phyloP scores from a whole-genome alignment of 2,113 vertebrate species.

The Synodontis membranacea region DNA sequence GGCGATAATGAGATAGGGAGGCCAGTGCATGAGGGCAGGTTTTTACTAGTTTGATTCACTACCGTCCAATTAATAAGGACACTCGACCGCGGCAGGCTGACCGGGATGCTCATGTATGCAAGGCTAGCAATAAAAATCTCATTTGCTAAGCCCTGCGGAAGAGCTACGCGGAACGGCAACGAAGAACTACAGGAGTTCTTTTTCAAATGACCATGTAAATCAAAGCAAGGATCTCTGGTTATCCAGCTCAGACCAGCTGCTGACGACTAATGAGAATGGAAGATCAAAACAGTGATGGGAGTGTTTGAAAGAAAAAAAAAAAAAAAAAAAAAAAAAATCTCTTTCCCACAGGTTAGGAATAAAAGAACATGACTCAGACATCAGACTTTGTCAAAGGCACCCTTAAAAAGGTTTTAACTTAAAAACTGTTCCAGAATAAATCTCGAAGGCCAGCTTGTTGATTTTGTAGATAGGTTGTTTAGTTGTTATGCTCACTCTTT shows the following conservation, averaged over 20 bases:
- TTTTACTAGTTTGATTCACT: slow-evolving; percentile 56
- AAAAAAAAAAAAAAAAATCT: background rate
- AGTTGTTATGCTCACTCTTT: background rate
- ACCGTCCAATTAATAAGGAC: slow-evolving; percentile 50
- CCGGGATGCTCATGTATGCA: slow-evolving; percentile 7
- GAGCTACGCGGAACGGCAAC: slow-evolving; percentile 3
- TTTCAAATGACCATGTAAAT: slow-evolving; percentile 3
- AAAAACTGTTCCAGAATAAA: background rate
- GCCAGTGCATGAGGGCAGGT: slow-evolving; percentile 29
- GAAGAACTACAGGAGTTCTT: background rate
- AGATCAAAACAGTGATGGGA: background rate
- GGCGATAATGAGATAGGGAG: slow-evolving; percentile 47
- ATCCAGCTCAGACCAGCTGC: background rate
- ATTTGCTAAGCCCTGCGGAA: slow-evolving; percentile 40
- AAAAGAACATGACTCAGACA: background rate
- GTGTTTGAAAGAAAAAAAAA: background rate
- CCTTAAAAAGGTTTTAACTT: background rate
- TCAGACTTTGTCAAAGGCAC: background rate
- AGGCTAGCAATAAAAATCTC: slow-evolving; percentile 41
- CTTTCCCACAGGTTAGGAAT: background rate
- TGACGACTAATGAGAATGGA: background rate
- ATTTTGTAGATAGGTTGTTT: background rate
- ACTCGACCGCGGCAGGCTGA: slow-evolving; percentile 13
- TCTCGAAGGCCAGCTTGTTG: background rate
- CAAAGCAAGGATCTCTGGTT: background rate